A percentile compares a stretch with the other conserved stretches of the same genome.
Conservation (phyloP, 2,113 vertebrate genomes). For the Lophochroa leadbeateri region DNA sequence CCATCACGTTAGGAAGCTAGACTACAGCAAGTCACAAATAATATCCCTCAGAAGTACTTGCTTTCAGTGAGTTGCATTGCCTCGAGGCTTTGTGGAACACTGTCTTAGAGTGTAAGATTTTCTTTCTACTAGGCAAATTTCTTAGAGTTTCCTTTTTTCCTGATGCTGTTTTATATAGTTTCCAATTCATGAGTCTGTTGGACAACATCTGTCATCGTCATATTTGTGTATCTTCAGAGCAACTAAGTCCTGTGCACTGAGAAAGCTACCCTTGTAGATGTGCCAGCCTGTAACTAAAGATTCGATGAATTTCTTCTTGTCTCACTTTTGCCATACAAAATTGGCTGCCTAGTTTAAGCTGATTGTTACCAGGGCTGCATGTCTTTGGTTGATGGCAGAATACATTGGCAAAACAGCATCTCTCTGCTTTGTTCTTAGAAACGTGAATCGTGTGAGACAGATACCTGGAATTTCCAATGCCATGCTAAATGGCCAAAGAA, state of each 20-base stretch:
- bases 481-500: not conserved
- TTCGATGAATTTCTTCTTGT: not conserved
- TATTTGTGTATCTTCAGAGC: not conserved
- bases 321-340: not conserved
- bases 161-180: not conserved
- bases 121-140: not conserved
- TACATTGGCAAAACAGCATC: not conserved
- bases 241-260: not conserved
- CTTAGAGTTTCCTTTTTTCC: not conserved
- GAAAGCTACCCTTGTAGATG: not conserved
- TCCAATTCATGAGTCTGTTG: not conserved
- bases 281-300: not conserved
- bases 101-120: not conserved
- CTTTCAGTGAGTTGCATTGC: not conserved
- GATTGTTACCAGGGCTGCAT: not conserved
- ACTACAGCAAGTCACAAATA: not conserved
- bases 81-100: not conserved
- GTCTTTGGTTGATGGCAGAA: not conserved
- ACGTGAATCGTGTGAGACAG: rapidly evolving
- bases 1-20: not conserved
- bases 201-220: not conserved
- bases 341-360: not conserved
- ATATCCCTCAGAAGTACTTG: not conserved
- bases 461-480: not conserved
- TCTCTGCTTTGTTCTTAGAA: not conserved